These are phyloP conservation scores for Coluber constrictor DNA, from an alignment of 2,797 vertebrate species.

Conservation along the genomic window DNA sequence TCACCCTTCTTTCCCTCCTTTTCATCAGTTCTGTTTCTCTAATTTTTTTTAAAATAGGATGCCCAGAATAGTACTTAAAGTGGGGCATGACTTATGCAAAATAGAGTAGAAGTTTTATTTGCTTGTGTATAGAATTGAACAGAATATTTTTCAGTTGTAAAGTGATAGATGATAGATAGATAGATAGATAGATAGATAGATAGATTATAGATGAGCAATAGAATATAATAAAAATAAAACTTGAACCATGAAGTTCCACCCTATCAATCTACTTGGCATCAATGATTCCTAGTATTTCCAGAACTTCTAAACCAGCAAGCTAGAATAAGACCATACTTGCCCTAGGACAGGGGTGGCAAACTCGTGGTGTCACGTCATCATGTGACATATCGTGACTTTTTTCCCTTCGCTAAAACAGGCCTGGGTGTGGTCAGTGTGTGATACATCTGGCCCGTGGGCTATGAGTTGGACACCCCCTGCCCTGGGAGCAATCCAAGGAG, in stretches of 20 bases:
- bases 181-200: too few relatives aligned
- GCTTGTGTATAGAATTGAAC: background rate
- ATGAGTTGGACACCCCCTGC: too few relatives aligned
- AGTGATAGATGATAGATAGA: too few relatives aligned
- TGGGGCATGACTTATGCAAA: background rate
- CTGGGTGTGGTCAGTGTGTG: too few relatives aligned
- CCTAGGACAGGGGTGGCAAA: too few relatives aligned
- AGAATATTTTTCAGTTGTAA: background rate
- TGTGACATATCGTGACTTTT: too few relatives aligned
- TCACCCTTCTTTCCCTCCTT: background rate
- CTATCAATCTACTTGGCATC: background rate
- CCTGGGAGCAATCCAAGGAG: background rate
- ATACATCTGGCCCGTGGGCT: fast-evolving
- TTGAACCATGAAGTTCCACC: background rate
- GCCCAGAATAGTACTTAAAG: background rate
- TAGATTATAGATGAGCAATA: background rate
- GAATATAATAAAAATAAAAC: background rate
- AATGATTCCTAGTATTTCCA: background rate
- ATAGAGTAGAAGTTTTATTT: background rate
- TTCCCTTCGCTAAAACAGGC: too few relatives aligned
- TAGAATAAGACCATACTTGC: background rate
- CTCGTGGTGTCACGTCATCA: too few relatives aligned
- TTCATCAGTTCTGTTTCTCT: background rate
- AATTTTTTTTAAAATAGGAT: background rate
- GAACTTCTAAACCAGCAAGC: background rate